Conservation (phyloP, 2,888 invertebrate genomes). For the Xestia c-nigrum region DNA sequence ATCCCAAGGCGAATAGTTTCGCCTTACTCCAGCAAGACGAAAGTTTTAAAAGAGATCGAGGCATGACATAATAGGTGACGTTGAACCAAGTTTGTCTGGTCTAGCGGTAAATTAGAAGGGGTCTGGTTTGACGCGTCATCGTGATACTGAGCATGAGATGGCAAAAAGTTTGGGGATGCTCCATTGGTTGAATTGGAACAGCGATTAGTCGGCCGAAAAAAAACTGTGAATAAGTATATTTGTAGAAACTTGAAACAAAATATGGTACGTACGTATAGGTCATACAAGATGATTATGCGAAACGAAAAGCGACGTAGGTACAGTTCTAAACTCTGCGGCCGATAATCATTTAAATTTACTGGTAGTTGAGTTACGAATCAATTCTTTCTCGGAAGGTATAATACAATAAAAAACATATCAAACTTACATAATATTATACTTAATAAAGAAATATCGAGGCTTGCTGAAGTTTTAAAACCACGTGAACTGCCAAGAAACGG, state of each 20-base stretch:
- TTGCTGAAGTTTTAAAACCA: background rate
- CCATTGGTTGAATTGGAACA: constrained; percentile 23
- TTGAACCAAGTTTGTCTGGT: constrained; percentile 55
- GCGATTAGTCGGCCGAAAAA: constrained; percentile 40
- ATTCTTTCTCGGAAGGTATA: background rate
- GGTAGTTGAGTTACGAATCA: background rate
- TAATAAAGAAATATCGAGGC: background rate
- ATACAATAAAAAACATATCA: background rate
- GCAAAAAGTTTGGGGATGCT: constrained; percentile 37
- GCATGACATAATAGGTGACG: constrained; percentile 57
- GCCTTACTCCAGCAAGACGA: constrained; percentile 2
- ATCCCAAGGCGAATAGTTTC: constrained; percentile 54
- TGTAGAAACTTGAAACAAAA: background rate
- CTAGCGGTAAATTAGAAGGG: constrained; percentile 63
- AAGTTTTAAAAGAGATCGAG: constrained; percentile 63
- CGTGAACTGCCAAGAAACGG: background rate
- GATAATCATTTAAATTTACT: background rate
- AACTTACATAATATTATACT: too few relatives aligned
- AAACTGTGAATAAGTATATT: constrained; percentile 1
- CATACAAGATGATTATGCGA: too few relatives aligned
- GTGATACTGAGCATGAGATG: constrained; percentile 45
- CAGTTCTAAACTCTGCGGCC: background rate
- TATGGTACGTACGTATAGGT: background rate
- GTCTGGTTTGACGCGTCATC: constrained; percentile 49
- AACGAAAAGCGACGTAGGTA: background rate